These are phyloP conservation scores for Morone saxatilis DNA, from an alignment of 2,113 vertebrate genomes.

Conservation along the genomic window DNA sequence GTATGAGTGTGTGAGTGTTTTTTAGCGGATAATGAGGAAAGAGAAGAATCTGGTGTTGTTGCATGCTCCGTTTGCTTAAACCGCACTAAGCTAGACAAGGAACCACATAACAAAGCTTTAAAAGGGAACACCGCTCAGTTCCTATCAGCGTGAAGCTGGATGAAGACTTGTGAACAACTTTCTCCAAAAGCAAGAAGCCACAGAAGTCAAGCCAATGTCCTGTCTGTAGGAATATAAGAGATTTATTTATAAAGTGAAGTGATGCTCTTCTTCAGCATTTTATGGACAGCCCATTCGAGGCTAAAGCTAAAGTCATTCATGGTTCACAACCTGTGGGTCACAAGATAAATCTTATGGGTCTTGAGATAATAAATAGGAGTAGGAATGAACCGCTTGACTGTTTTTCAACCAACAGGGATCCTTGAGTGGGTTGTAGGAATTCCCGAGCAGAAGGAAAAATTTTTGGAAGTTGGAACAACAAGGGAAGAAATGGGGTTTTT, in stretches of 20 bases:
- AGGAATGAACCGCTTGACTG: not conserved
- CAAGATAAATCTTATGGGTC: not conserved
- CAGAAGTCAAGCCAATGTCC: slow-evolving; percentile 31
- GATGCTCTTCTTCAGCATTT: not conserved
- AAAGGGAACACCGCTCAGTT: slow-evolving; percentile 63
- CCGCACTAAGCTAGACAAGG: slow-evolving; percentile 31
- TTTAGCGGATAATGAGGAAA: slow-evolving; percentile 19
- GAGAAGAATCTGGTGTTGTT: slow-evolving; percentile 38
- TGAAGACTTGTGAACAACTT: slow-evolving; percentile 27
- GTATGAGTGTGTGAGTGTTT: slow-evolving; percentile 17
- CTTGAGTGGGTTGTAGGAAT: too few species aligned
- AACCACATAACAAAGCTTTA: slow-evolving; percentile 61
- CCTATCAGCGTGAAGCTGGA: slow-evolving; percentile 32
- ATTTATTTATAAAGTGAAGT: not conserved
- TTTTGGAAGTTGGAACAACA: too few species aligned
- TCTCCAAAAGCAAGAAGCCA: slow-evolving; percentile 22
- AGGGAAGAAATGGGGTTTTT: too few species aligned
- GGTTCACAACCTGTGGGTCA: not conserved
- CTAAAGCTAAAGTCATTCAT: not conserved
- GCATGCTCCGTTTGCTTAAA: slow-evolving; percentile 51
- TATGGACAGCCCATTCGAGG: not conserved
- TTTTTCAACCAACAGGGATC: too few species aligned
- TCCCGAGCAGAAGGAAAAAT: too few species aligned
- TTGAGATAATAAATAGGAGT: not conserved
- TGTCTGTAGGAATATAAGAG: slow-evolving; percentile 24